Percentiles rank a stretch among this genome's conserved stretches.
These are phyloP conservation scores for Physeter macrocephalus DNA, from an alignment of 2,113 vertebrate genomes.

Conservation along the genomic window DNA sequence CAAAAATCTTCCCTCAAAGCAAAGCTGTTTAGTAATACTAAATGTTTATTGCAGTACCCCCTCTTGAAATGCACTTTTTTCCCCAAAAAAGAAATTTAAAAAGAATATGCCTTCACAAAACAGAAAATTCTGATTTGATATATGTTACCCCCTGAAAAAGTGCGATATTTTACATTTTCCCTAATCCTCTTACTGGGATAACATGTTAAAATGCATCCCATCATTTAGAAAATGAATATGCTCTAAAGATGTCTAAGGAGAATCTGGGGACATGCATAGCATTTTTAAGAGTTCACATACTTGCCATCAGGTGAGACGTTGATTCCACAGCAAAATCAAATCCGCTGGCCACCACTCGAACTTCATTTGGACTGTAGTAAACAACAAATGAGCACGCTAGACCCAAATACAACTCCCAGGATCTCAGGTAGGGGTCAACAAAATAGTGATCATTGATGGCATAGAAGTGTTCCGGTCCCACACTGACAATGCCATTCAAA, in stretches of 20 bases:
- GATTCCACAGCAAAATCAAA: constrained; percentile 90
- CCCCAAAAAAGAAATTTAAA: not conserved
- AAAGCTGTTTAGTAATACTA: not conserved
- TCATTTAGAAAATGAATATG: not conserved
- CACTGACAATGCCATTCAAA: constrained; percentile 90
- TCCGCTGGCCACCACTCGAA: constrained; percentile 85
- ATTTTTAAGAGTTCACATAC: constrained; percentile 76
- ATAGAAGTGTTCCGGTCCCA: constrained; percentile 91
- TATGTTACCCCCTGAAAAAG: not conserved
- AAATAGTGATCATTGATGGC: constrained; percentile 95
- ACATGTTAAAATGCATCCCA: not conserved
- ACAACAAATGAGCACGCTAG: constrained; percentile 86
- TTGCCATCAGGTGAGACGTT: constrained; percentile 89
- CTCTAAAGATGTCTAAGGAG: not conserved
- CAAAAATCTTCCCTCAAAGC: not conserved
- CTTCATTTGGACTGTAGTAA: constrained; percentile 90
- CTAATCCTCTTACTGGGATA: not conserved
- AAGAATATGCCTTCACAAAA: not conserved
- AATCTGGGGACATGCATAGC: not conserved
- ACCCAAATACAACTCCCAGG: constrained; percentile 80
- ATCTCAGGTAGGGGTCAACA: constrained; percentile 58
- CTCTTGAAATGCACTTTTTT: not conserved
- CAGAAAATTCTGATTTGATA: not conserved
- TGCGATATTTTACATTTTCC: not conserved
- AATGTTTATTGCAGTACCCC: not conserved